phyloP scores from a whole-genome alignment of 2,113 vertebrate genomes.

The Alexandromys fortis region DNA sequence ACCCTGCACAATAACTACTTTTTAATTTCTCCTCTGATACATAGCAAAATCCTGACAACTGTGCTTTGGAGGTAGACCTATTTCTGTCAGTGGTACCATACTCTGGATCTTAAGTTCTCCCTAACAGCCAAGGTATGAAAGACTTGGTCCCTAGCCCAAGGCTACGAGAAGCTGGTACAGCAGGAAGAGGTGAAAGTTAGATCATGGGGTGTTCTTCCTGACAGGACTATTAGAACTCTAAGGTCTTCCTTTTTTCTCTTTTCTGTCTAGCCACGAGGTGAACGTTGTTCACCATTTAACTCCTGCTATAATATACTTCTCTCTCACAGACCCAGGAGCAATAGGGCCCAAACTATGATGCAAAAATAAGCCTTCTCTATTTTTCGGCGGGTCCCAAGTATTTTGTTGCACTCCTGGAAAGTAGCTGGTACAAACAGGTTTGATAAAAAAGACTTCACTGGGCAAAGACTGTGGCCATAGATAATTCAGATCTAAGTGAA shows the following conservation, averaged over 20 bases:
- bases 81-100: background rate
- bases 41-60: background rate
- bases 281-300: background rate
- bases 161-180: background rate
- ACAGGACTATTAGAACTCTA: no score
- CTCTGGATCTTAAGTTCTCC: background rate
- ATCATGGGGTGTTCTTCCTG: background rate
- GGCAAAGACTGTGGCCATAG: conserved; percentile 10
- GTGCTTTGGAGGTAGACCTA: background rate
- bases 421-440: background rate
- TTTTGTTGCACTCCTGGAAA: background rate
- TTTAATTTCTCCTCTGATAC: background rate
- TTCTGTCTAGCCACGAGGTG: background rate
- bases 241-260: background rate
- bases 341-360: background rate
- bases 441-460: background rate
- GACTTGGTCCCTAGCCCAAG: background rate
- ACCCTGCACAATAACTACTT: background rate
- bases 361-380: background rate
- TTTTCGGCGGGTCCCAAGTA: background rate
- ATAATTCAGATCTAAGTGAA: conserved; percentile 18
- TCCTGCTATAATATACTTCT: background rate
- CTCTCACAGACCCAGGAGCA: background rate
- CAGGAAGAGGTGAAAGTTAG: background rate
- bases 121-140: background rate